Evolutionary conservation across 2,888 invertebrate genomes (phyloP).

Genomic region (Encarsia formosa): DNA sequence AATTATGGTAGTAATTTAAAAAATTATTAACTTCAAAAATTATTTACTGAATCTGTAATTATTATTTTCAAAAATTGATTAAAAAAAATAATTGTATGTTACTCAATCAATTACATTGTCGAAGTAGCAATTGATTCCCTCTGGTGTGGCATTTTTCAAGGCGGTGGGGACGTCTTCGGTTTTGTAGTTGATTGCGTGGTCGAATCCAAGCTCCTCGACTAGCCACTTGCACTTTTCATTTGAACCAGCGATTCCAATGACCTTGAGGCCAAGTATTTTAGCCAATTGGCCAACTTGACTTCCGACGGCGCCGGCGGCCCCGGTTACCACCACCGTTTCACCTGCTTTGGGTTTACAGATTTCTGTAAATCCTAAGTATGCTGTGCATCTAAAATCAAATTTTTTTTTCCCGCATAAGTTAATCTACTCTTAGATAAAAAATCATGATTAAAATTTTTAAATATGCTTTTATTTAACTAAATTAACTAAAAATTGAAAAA

Average conservation of each 20-base stretch:
- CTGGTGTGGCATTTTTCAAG: constrained; percentile 60
- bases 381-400: constrained; percentile 70
- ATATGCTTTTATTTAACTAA: no score
- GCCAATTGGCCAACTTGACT: constrained; percentile 73
- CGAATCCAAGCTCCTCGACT: constrained; percentile 60
- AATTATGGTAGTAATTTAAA: neutral
- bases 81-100: neutral
- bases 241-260: constrained; percentile 67
- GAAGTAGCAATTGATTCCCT: constrained; percentile 70
- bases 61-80: neutral
- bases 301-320: constrained; percentile 76
- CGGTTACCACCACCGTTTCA: constrained; percentile 69
- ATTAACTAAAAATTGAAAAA: no score
- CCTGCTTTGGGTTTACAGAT: constrained; percentile 67
- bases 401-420: no score
- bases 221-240: constrained; percentile 68
- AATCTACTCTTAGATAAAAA: no score
- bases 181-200: constrained; percentile 69
- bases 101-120: constrained; percentile 61
- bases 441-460: no score
- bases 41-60: no score
- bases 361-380: constrained; percentile 71
- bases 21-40: neutral
- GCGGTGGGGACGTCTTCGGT: constrained; percentile 52
- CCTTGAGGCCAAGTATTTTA: constrained; percentile 63